Percentiles rank a stretch among this genome's conserved stretches.
Conservation (phyloP, 2,113 vertebrate species). For the Brienomyrus longianalis region DNA sequence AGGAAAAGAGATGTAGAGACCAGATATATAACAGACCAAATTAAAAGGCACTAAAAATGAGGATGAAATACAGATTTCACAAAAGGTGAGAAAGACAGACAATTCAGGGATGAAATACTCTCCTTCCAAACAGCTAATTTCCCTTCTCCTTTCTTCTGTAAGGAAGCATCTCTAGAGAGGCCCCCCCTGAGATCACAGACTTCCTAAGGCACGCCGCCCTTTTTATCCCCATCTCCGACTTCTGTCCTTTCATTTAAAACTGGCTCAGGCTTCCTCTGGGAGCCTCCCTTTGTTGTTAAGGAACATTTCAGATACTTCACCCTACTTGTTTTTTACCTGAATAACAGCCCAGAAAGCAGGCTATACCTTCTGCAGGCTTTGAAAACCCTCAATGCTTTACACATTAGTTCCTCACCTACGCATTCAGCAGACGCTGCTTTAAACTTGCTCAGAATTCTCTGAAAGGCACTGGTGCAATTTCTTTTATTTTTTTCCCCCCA, state of each 20-base stretch:
- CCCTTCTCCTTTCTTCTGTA: neutral
- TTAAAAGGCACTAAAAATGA: neutral
- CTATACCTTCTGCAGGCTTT: neutral
- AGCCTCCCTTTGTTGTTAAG: neutral
- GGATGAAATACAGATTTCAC: neutral
- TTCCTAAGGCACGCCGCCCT: neutral
- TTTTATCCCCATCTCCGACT: neutral
- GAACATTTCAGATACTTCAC: neutral
- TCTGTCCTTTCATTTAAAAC: constrained; percentile 8
- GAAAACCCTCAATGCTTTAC: neutral
- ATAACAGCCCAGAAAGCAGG: neutral
- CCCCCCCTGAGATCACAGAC: neutral
- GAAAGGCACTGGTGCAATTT: neutral
- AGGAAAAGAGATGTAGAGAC: neutral
- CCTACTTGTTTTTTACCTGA: neutral
- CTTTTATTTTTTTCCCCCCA: neutral
- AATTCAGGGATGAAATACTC: neutral
- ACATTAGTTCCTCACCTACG: neutral
- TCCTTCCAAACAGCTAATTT: neutral
- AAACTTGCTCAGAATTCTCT: neutral
- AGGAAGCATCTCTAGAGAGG: neutral
- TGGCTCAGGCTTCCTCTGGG: neutral
- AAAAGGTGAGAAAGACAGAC: neutral
- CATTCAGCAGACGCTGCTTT: neutral
- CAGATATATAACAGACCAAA: neutral